A percentile compares a stretch with the other conserved stretches of the same genome.
Conservation (phyloP, 2,113 vertebrate genomes). For the Osmerus mordax region DNA sequence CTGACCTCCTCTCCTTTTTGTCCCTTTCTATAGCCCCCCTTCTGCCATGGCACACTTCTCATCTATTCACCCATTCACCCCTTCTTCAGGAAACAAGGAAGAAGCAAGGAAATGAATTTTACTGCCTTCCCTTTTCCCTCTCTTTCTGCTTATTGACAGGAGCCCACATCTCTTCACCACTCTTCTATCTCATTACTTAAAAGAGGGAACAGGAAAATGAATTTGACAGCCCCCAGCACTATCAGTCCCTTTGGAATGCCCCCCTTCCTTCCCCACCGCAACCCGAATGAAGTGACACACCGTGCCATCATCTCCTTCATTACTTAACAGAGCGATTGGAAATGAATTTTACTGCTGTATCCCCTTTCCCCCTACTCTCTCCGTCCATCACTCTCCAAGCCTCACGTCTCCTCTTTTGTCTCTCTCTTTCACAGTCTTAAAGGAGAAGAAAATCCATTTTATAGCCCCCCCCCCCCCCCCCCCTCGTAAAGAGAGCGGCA, state of each 20-base stretch:
- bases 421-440: conserved; percentile 46
- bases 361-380: neutral
- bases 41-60: conserved; percentile 51
- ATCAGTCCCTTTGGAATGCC: conserved; percentile 49
- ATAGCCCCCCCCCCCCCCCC: conserved; percentile 46
- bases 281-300: conserved; percentile 30
- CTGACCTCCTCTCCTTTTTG: conserved; percentile 49
- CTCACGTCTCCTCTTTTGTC: conserved; percentile 41
- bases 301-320: conserved; percentile 31
- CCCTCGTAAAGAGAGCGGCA: conserved; percentile 47
- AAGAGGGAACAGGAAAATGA: conserved; percentile 52
- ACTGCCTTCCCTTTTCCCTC: conserved; percentile 44
- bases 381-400: conserved; percentile 10
- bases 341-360: conserved; percentile 57
- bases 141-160: conserved; percentile 50
- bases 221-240: conserved; percentile 44
- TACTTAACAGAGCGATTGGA: conserved; percentile 62
- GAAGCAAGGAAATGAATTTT: conserved; percentile 55
- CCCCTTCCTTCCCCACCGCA: conserved; percentile 2
- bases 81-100: conserved; percentile 40
- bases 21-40: conserved; percentile 54
- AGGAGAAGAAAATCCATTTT: conserved; percentile 70
- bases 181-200: conserved; percentile 56
- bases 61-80: conserved; percentile 22
- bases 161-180: conserved; percentile 24